Evolutionary conservation across 2,113 vertebrate genomes (phyloP).

Genomic region (Xenopus laevis): DNA sequence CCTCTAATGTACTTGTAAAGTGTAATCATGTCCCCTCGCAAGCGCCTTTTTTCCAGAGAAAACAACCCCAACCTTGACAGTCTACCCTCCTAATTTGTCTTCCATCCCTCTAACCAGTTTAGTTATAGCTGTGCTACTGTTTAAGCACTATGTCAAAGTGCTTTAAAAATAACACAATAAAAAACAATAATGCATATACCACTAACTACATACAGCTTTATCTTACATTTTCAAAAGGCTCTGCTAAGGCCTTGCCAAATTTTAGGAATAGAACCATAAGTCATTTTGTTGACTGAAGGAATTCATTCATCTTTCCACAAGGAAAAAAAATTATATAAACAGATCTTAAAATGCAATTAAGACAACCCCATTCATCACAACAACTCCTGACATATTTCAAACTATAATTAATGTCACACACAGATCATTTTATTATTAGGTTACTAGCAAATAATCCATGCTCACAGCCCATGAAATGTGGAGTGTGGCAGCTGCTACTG

Average conservation of each 20-base stretch:
- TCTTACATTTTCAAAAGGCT: background rate
- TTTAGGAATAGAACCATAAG: background rate
- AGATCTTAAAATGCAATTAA: constrained; percentile 24
- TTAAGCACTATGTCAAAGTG: too few species aligned
- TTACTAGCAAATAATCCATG: constrained; percentile 17
- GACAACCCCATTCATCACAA: constrained; percentile 15
- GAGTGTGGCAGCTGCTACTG: constrained; percentile 9
- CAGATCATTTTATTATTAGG: constrained; percentile 36
- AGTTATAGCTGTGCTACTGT: too few species aligned
- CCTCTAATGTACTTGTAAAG: too few species aligned
- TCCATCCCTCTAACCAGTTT: too few species aligned
- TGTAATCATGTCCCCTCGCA: too few species aligned
- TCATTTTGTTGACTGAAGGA: background rate
- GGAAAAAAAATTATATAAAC: background rate
- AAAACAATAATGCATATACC: too few species aligned
- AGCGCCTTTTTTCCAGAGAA: too few species aligned
- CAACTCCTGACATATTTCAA: constrained; percentile 22
- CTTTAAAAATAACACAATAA: too few species aligned
- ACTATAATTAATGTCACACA: constrained; percentile 32
- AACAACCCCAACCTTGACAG: too few species aligned
- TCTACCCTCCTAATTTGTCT: too few species aligned
- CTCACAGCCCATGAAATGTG: constrained; percentile 19
- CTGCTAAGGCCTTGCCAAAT: background rate
- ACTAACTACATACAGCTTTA: too few species aligned
- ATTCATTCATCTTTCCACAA: constrained; percentile 1